These are phyloP conservation scores for Haemorhous mexicanus DNA, from an alignment of 2,113 vertebrate species.

Conservation along the genomic window DNA sequence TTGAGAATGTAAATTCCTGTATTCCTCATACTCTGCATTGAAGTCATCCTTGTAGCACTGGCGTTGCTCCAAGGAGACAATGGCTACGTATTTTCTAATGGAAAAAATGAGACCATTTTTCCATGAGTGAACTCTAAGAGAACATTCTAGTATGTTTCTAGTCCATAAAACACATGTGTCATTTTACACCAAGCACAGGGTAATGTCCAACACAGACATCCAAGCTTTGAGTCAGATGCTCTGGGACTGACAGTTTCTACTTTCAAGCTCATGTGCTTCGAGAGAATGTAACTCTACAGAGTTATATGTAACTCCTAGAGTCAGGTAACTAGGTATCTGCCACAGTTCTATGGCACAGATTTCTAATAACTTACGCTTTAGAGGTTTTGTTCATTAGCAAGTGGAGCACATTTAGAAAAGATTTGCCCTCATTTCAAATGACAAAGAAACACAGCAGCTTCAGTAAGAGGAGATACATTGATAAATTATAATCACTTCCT, in stretches of 20 bases:
- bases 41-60: no score
- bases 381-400: background rate
- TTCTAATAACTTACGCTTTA: background rate
- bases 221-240: background rate
- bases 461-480: background rate
- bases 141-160: background rate
- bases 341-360: background rate
- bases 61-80: conserved; percentile 5
- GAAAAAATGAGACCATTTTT: background rate
- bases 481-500: no score
- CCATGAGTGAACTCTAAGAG: background rate
- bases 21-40: no score
- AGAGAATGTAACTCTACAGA: no score
- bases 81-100: conserved; percentile 80
- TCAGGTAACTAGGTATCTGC: background rate
- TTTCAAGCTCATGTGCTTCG: background rate
- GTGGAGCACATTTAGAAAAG: no score
- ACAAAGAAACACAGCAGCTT: background rate
- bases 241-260: background rate
- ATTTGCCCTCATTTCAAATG: no score
- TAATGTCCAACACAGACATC: background rate
- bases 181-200: background rate
- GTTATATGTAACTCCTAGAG: no score
- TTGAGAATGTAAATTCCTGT: no score
- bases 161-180: rapidly evolving